Evolutionary conservation across 1,140 invertebrate species (phyloP).

Genomic region (Diachasmimorpha longicaudata): DNA sequence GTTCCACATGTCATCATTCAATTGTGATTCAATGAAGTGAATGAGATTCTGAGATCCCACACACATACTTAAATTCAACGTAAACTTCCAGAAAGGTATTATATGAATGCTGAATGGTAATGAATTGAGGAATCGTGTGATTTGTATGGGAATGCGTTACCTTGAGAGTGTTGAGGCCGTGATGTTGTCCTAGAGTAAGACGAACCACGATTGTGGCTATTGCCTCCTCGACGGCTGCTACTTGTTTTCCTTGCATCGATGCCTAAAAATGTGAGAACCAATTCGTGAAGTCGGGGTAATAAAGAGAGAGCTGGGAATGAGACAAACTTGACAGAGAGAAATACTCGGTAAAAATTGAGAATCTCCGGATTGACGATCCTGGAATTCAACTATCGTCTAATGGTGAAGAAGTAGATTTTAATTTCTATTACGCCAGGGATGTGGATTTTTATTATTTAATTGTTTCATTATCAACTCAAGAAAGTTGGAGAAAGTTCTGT

Average conservation of each 20-base stretch:
- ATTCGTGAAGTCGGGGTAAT: not conserved
- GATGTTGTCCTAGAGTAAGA: constrained; percentile 17
- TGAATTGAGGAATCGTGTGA: not conserved
- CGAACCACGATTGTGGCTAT: constrained; percentile 31
- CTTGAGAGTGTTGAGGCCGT: constrained; percentile 15
- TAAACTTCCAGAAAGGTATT: not conserved
- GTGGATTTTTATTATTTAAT: too few relatives aligned
- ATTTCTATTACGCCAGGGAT: too few relatives aligned
- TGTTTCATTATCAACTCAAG: not conserved
- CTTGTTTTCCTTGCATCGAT: constrained; percentile 36
- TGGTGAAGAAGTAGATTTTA: too few relatives aligned
- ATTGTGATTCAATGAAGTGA: not conserved
- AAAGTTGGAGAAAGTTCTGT: not conserved
- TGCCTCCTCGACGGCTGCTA: constrained; percentile 37
- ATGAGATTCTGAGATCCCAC: constrained; percentile 1
- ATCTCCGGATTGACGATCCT: too few relatives aligned
- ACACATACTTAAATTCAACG: not conserved
- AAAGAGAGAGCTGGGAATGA: too few relatives aligned
- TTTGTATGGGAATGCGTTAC: constrained; percentile 4
- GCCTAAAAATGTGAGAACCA: constrained; percentile 2
- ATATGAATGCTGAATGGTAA: not conserved
- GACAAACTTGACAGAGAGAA: too few relatives aligned
- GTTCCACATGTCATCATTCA: not conserved
- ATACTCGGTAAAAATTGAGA: too few relatives aligned
- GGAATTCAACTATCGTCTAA: too few relatives aligned